Evolutionary conservation across 1,140 invertebrate species (phyloP).

Genomic region (Drosophila subpulchrella): DNA sequence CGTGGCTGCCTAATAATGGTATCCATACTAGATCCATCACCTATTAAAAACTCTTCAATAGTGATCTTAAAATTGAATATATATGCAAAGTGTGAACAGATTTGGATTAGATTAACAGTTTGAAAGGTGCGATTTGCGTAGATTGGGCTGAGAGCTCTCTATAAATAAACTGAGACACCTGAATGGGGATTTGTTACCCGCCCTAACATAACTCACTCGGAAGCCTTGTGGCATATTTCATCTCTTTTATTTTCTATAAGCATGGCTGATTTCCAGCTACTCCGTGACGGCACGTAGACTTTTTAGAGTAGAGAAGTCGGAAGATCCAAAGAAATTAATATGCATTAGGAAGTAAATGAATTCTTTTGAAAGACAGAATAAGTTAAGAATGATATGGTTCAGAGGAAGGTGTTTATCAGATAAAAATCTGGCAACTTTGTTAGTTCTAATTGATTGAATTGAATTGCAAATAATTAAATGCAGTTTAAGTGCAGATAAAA

Average conservation of each 20-base stretch:
- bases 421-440: constrained; percentile 20
- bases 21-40: constrained; percentile 22
- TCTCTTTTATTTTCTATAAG: constrained; percentile 21
- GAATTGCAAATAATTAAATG: not conserved
- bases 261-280: constrained; percentile 63
- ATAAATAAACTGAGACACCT: constrained; percentile 21
- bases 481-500: not conserved
- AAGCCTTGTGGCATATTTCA: constrained; percentile 52
- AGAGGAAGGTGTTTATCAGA: constrained; percentile 2
- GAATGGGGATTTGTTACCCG: constrained; percentile 1
- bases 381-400: not conserved
- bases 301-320: constrained; percentile 10
- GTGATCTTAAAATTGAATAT: not conserved
- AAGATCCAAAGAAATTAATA: constrained; percentile 11
- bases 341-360: constrained; percentile 1
- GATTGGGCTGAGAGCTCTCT: constrained; percentile 13
- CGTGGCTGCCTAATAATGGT: constrained; percentile 42
- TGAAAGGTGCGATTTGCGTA: constrained; percentile 46
- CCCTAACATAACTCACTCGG: constrained; percentile 37
- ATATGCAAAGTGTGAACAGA: constrained; percentile 26
- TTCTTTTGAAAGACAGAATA: not conserved
- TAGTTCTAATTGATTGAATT: constrained; percentile 21
- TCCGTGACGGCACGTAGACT: constrained; percentile 65
- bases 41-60: not conserved
- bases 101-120: constrained; percentile 6